Percentiles rank a stretch among this genome's conserved stretches.
These are phyloP conservation scores for Lasioglossum malachurum DNA, from an alignment of 2,888 invertebrate genomes.

Conservation along the genomic window DNA sequence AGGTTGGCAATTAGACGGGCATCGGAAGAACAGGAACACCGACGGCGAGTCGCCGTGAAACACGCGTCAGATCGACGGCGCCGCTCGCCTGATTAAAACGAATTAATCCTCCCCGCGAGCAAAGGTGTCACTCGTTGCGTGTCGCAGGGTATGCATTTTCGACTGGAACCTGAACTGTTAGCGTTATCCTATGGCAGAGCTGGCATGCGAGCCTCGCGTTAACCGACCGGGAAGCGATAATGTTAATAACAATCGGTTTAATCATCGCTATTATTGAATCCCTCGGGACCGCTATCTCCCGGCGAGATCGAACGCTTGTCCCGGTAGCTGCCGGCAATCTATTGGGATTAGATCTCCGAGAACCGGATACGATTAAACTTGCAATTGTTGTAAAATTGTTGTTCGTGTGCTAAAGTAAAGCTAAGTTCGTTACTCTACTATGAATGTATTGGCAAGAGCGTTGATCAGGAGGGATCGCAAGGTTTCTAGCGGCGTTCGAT, in stretches of 20 bases:
- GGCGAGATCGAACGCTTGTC: constrained; percentile 56
- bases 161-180: constrained; percentile 15
- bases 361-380: background rate
- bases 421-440: no score
- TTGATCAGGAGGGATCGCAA: background rate
- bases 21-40: constrained; percentile 30
- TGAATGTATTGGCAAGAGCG: background rate
- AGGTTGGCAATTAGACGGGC: constrained; percentile 50
- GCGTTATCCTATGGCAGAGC: constrained; percentile 1
- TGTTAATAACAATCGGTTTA: constrained; percentile 21
- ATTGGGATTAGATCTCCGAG: background rate
- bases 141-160: constrained; percentile 54
- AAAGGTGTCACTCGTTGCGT: constrained; percentile 63
- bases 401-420: background rate
- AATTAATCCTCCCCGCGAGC: constrained; percentile 60
- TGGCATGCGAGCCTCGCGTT: constrained; percentile 30
- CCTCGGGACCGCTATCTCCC: constrained; percentile 22
- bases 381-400: background rate
- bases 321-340: constrained; percentile 33
- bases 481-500: constrained; percentile 25
- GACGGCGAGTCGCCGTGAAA: constrained; percentile 50
- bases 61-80: constrained; percentile 62
- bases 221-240: constrained; percentile 26
- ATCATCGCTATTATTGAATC: constrained; percentile 26
- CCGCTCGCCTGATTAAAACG: constrained; percentile 65